Evolutionary conservation across 2,797 vertebrate species (phyloP).

Genomic region (Leptatherina wallacei): DNA sequence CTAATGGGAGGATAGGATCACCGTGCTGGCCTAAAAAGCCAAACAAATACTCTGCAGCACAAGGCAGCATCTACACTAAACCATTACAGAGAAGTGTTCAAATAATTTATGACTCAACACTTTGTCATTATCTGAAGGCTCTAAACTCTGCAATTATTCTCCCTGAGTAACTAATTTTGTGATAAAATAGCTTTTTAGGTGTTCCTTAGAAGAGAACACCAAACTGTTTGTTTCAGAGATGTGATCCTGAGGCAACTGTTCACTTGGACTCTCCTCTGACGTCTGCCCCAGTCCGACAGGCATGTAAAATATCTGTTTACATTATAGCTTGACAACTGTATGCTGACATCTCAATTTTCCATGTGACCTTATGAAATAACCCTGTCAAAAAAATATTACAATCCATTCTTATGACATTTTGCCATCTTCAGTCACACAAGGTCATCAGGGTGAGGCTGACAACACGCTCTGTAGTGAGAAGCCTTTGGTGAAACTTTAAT

Average conservation of each 20-base stretch:
- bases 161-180: conserved; percentile 10
- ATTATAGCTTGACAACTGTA: conserved; percentile 75
- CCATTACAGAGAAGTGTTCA: not conserved
- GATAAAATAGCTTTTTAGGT: conserved; percentile 10
- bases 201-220: conserved; percentile 17
- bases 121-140: conserved; percentile 24
- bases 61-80: not conserved
- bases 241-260: conserved; percentile 61
- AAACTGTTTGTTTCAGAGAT: conserved; percentile 41
- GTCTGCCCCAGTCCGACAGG: conserved; percentile 67
- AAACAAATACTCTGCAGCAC: conserved; percentile 14
- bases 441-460: conserved; percentile 57
- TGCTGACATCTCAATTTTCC: conserved; percentile 77
- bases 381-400: conserved; percentile 78
- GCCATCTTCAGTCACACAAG: conserved; percentile 60
- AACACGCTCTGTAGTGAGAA: conserved; percentile 19
- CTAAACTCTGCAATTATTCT: conserved; percentile 14
- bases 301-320: conserved; percentile 83
- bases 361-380: conserved; percentile 75
- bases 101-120: conserved; percentile 32
- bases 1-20: conserved; percentile 55
- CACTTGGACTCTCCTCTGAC: conserved; percentile 36
- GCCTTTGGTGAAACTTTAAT: conserved; percentile 52
- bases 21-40: conserved; percentile 25
- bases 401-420: conserved; percentile 69